Percentiles rank a stretch among this genome's conserved stretches.
These are phyloP conservation scores for Melanerpes aurifrons DNA, from an alignment of 2,113 vertebrate genomes.

Conservation along the genomic window DNA sequence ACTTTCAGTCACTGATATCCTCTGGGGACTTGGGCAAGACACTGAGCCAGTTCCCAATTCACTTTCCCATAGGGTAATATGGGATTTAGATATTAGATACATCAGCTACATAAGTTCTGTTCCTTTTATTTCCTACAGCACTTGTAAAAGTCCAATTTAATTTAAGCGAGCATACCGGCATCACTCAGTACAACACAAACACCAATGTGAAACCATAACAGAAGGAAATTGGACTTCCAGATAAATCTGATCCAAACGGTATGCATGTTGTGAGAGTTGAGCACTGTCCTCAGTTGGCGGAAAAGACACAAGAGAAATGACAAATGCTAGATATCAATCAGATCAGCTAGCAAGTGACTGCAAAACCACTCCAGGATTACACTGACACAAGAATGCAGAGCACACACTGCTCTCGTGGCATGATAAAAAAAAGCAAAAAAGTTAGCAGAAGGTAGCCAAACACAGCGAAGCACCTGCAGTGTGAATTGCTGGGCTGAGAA, in stretches of 20 bases:
- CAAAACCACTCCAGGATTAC: neutral
- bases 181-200: neutral
- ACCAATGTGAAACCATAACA: neutral
- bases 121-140: neutral
- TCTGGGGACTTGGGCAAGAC: neutral
- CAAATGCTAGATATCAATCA: neutral
- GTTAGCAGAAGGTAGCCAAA: neutral
- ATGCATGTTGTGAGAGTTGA: neutral
- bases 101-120: neutral
- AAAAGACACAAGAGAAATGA: neutral
- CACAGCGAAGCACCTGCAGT: constrained; percentile 30
- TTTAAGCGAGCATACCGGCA: neutral
- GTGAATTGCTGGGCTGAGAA: constrained; percentile 29
- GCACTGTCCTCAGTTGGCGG: neutral
- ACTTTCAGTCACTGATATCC: neutral
- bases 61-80: neutral
- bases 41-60: neutral
- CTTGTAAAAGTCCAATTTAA: neutral
- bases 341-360: neutral
- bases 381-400: neutral
- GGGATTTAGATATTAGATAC: neutral
- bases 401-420: neutral
- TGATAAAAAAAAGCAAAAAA: neutral
- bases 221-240: neutral
- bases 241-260: neutral